These are phyloP conservation scores for Brachionus asplanchnoidis DNA, from an alignment of 1,140 invertebrate species.

Conservation along the genomic window DNA sequence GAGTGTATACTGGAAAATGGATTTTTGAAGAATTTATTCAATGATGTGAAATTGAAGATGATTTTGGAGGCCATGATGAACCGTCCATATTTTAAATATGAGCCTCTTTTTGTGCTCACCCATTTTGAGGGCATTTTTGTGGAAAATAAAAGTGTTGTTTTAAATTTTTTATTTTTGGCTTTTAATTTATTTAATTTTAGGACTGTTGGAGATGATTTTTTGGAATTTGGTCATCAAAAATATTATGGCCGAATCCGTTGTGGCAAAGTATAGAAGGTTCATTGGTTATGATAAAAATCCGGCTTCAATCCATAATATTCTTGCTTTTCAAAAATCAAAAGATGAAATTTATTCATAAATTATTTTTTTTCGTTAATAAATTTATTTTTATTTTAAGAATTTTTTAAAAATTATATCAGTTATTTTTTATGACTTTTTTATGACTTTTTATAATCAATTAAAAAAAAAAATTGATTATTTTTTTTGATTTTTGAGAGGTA, in stretches of 20 bases:
- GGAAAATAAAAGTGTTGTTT: not conserved
- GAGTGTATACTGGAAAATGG: too few relatives aligned
- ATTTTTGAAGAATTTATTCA: too few relatives aligned
- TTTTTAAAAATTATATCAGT: not conserved
- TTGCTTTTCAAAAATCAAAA: not conserved
- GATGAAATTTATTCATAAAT: not conserved
- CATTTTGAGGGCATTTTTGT: not conserved
- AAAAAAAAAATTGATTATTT: too few relatives aligned
- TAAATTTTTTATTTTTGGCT: not conserved
- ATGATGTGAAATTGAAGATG: not conserved
- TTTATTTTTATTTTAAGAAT: not conserved
- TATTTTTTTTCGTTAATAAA: not conserved
- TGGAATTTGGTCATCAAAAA: not conserved
- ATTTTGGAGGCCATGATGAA: not conserved
- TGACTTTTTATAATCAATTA: too few relatives aligned
- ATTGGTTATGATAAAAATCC: not conserved
- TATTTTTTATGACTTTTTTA: not conserved
- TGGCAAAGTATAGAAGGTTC: not conserved
- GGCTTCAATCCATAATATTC: not conserved
- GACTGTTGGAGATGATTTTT: not conserved
- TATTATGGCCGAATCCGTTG: not conserved
- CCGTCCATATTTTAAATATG: not conserved
- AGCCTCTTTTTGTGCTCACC: not conserved
- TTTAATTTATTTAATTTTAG: not conserved
- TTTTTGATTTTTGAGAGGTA: too few relatives aligned